These are phyloP conservation scores for Bambusicola thoracicus DNA, from an alignment of 2,113 vertebrate genomes.

Conservation along the genomic window DNA sequence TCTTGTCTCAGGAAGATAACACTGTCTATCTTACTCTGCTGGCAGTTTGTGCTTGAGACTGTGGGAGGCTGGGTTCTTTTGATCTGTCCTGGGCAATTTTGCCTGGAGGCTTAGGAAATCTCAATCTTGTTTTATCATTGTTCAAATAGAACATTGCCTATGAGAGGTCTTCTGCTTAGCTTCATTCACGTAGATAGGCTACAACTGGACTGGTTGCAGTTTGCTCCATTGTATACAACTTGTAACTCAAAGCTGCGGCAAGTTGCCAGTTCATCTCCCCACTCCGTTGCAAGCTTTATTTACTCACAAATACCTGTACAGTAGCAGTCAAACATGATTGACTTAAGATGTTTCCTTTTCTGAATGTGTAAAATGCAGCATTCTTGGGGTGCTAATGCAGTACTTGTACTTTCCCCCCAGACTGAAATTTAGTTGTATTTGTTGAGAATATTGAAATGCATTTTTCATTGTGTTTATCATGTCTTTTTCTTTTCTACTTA, in stretches of 20 bases:
- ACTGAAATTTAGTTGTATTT: background rate
- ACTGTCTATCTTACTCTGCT: background rate
- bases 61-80: background rate
- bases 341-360: conserved; percentile 18
- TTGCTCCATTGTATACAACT: background rate
- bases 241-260: conserved; percentile 17
- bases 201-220: background rate
- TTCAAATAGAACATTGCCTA: background rate
- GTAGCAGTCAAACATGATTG: background rate
- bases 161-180: background rate
- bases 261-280: conserved; percentile 4
- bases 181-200: background rate
- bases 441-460: background rate
- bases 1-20: background rate
- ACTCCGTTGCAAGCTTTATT: background rate
- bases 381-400: background rate
- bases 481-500: background rate
- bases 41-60: background rate
- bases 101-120: background rate
- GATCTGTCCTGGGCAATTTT: background rate
- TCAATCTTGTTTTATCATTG: background rate
- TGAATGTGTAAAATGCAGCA: background rate
- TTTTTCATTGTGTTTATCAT: background rate
- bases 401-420: background rate
- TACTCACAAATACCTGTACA: conserved; percentile 9